Evolutionary conservation across 2,113 vertebrate genomes (phyloP).

Genomic region (Amphilophus citrinellus): DNA sequence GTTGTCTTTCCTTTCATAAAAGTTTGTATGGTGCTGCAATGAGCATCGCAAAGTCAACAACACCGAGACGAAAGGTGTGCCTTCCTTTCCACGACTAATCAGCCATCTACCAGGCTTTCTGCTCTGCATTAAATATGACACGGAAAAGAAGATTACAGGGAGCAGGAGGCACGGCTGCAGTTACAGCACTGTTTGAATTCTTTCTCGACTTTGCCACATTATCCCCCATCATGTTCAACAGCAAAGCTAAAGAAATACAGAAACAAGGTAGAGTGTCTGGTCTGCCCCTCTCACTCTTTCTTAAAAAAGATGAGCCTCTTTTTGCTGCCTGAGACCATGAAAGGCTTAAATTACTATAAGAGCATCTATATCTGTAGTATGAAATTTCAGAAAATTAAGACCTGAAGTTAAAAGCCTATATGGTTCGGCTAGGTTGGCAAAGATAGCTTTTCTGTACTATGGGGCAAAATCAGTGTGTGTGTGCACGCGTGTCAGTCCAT

Average conservation of each 20-base stretch:
- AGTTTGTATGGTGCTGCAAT: background rate
- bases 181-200: conserved; percentile 15
- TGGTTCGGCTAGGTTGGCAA: background rate
- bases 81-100: conserved; percentile 18
- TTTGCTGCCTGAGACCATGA: conserved; percentile 36
- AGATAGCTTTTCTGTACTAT: background rate
- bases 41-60: background rate
- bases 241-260: background rate
- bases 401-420: conserved; percentile 14
- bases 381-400: conserved; percentile 59
- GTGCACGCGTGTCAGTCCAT: background rate
- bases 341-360: conserved; percentile 46
- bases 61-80: background rate
- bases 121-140: conserved; percentile 10
- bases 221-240: conserved; percentile 3
- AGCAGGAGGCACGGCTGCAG: conserved; percentile 14
- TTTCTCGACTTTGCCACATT: background rate
- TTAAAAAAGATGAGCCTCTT: conserved; percentile 35
- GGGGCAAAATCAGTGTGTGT: background rate
- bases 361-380: conserved; percentile 37
- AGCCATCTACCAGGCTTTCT: background rate
- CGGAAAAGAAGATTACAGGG: conserved; percentile 26
- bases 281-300: background rate
- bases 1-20: background rate
- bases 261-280: conserved; percentile 4